Conservation (phyloP, 2,113 vertebrate genomes). For the Cyphomyrus plagiostoma region DNA sequence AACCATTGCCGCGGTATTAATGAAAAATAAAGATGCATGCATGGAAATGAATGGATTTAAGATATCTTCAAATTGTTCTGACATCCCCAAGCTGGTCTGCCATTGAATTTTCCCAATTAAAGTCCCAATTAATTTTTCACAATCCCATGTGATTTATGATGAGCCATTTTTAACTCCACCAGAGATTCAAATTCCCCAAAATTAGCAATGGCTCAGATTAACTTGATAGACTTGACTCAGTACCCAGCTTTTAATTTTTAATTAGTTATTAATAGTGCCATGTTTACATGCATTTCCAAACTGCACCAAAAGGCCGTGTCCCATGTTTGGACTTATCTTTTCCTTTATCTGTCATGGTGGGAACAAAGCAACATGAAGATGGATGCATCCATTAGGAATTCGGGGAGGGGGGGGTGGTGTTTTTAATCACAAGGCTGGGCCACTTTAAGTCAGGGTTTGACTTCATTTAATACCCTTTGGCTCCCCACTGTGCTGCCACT, state of each 20-base stretch:
- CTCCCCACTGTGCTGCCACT: not conserved
- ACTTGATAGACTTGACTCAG: not conserved
- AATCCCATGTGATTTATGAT: constrained; percentile 6
- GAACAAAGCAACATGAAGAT: not conserved
- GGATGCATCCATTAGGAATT: not conserved
- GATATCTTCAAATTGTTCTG: not conserved
- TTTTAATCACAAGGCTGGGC: not conserved
- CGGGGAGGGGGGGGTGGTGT: not conserved
- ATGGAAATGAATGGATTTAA: not conserved
- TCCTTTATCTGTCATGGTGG: not conserved
- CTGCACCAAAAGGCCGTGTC: not conserved
- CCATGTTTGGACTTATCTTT: not conserved
- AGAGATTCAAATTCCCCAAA: not conserved
- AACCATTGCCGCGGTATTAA: not conserved
- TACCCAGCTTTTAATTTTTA: not conserved
- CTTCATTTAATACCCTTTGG: constrained; percentile 3
- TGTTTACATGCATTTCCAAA: not conserved
- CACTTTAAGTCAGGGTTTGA: not conserved
- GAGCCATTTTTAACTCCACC: not conserved
- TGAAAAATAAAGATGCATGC: not conserved
- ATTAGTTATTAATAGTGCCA: not conserved
- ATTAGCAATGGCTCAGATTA: not conserved
- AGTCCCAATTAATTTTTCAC: not conserved
- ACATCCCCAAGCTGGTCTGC: not conserved
- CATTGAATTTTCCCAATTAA: not conserved